phyloP scores from a whole-genome alignment of 2,888 invertebrate species.

The Aphidoletes aphidimyza region DNA sequence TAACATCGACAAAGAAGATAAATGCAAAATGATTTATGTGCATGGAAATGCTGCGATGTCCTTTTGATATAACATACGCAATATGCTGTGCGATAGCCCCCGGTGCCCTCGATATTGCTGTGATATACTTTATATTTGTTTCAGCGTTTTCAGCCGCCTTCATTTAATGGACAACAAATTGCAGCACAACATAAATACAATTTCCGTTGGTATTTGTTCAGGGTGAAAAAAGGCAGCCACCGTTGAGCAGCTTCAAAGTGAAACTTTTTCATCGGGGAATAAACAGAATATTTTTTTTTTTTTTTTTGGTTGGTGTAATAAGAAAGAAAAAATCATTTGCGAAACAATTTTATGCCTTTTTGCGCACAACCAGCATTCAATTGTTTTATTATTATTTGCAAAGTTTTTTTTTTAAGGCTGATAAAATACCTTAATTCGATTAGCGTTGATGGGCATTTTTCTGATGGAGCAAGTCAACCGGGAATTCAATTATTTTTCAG shows the following conservation, averaged over 20 bases:
- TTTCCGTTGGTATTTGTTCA: background rate
- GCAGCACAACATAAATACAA: background rate
- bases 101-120: too few species aligned
- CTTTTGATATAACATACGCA: background rate
- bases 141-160: too few species aligned
- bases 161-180: background rate
- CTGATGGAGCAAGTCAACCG: conserved; percentile 27
- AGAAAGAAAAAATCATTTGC: background rate
- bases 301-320: background rate
- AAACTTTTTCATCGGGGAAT: background rate
- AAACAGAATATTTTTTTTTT: background rate
- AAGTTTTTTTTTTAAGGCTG: background rate
- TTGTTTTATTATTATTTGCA: conserved; percentile 3
- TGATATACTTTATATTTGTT: too few species aligned
- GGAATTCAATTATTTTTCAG: conserved; percentile 31
- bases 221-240: background rate
- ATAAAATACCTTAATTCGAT: conserved; percentile 30
- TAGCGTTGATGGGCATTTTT: conserved; percentile 14
- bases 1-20: background rate
- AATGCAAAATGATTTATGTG: background rate
- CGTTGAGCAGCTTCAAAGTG: background rate
- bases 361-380: background rate
- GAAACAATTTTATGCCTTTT: background rate
- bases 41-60: background rate
- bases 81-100: too few species aligned